A percentile compares a stretch with the other conserved stretches of the same genome.
phyloP scores from a whole-genome alignment of 2,888 invertebrate species.

The Caradrina kadenii region DNA sequence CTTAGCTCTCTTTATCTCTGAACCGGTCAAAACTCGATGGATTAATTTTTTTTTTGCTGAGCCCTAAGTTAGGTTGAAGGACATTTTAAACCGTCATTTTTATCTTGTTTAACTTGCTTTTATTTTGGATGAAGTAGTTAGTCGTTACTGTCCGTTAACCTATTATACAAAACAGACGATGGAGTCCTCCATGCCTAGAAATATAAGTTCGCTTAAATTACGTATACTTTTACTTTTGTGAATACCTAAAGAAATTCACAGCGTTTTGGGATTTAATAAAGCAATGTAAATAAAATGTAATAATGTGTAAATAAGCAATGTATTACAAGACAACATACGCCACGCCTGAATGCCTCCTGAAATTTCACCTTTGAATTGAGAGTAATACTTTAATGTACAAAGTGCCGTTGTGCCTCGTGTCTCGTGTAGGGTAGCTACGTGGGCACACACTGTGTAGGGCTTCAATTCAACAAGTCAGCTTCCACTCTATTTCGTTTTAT shows the following conservation, averaged over 20 bases:
- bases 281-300: too few species aligned
- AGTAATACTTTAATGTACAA: too few species aligned
- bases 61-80: constrained; percentile 23
- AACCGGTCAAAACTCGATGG: constrained; percentile 41
- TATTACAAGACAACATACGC: too few species aligned
- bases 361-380: too few species aligned
- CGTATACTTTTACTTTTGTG: too few species aligned
- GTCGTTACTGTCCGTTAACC: constrained; percentile 10
- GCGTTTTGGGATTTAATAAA: too few species aligned
- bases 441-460: neutral
- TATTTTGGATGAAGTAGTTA: constrained; percentile 22
- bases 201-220: neutral
- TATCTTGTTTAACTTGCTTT: constrained; percentile 10
- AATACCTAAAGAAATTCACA: too few species aligned
- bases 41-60: constrained; percentile 17
- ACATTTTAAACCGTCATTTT: constrained; percentile 35
- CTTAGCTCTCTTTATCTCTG: constrained; percentile 28
- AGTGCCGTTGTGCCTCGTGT: too few species aligned
- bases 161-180: constrained; percentile 1
- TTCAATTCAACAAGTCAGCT: constrained; percentile 17
- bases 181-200: neutral
- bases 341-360: too few species aligned
- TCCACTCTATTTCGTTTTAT: neutral
- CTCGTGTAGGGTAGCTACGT: neutral
- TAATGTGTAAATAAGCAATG: too few species aligned